These are phyloP conservation scores for Heteromurus nitidus DNA, from an alignment of 2,888 invertebrate genomes.

Conservation along the genomic window DNA sequence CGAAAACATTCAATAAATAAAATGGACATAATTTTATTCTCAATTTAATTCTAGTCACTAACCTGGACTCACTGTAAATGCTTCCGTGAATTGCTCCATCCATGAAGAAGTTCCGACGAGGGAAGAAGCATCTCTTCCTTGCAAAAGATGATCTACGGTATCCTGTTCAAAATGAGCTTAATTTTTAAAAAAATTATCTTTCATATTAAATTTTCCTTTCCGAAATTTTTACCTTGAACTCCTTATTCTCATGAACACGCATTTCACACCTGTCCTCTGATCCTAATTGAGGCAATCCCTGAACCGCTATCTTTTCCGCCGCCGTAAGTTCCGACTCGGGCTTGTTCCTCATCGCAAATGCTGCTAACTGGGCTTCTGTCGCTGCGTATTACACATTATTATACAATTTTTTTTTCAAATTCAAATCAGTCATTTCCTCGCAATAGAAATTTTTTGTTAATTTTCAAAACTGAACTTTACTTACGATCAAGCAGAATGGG, in stretches of 20 bases:
- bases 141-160: conserved; percentile 98
- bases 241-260: conserved; percentile 97
- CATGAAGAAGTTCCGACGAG: conserved; percentile 96
- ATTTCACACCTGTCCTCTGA: conserved; percentile 90
- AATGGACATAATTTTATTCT: no score
- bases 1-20: no score
- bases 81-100: conserved; percentile 99
- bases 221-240: conserved; percentile 89
- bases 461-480: no score
- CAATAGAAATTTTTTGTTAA: no score
- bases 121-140: conserved; percentile 96
- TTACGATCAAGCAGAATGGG: not conserved
- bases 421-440: no score
- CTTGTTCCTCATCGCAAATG: conserved; percentile 68
- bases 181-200: not conserved
- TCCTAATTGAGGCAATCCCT: conserved; percentile 94
- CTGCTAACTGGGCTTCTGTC: conserved; percentile 69
- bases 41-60: no score
- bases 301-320: conserved; percentile 89
- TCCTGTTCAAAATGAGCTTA: conserved; percentile 80
- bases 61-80: conserved; percentile 94
- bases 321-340: conserved; percentile 82
- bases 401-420: no score
- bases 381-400: conserved; percentile 37
- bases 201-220: not conserved